Percentiles rank a stretch among this genome's conserved stretches.
phyloP scores from a whole-genome alignment of 2,113 vertebrate genomes.

The Peromyscus polionotus region DNA sequence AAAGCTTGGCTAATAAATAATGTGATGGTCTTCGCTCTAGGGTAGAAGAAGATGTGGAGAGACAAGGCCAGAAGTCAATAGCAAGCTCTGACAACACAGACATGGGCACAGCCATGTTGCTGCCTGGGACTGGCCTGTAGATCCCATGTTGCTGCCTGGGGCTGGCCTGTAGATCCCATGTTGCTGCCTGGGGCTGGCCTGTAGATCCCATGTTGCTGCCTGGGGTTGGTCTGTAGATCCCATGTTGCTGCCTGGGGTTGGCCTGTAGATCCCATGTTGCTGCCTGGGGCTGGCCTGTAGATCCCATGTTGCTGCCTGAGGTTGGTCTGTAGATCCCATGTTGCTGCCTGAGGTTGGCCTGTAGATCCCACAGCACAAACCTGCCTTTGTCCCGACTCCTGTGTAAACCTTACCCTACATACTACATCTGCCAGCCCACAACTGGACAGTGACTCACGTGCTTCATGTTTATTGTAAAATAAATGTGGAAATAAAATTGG shows the following conservation, averaged over 20 bases:
- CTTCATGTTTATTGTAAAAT: constrained; percentile 4
- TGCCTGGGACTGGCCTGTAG: background rate
- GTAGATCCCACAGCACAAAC: background rate
- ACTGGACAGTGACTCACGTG: background rate
- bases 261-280: too few species aligned
- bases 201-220: too few species aligned
- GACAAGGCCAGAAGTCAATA: background rate
- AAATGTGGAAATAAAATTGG: constrained; percentile 6
- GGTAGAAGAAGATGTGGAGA: background rate
- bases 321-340: background rate
- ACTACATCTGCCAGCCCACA: background rate
- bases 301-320: too few species aligned
- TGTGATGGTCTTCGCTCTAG: background rate
- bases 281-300: too few species aligned
- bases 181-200: too few species aligned
- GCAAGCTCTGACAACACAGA: background rate
- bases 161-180: too few species aligned
- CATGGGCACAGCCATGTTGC: background rate
- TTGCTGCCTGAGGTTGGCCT: background rate
- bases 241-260: too few species aligned
- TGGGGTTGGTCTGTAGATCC: too few species aligned
- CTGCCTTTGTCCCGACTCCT: background rate
- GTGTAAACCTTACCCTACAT: background rate
- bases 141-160: too few species aligned
- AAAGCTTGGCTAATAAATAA: background rate